phyloP scores from a whole-genome alignment of 2,113 vertebrate genomes.

The Columba livia region DNA sequence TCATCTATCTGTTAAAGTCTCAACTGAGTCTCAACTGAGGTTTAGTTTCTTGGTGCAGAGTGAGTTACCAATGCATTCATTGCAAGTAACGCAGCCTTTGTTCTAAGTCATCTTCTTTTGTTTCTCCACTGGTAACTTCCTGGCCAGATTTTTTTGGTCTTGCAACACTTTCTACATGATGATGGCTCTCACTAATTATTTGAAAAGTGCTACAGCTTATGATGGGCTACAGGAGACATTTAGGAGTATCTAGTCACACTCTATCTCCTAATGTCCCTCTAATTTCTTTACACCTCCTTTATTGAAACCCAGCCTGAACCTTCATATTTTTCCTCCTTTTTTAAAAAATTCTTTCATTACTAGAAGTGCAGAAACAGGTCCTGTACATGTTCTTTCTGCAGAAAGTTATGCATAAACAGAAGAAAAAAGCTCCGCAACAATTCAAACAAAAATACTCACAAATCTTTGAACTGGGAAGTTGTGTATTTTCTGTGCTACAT shows the following conservation, averaged over 20 bases:
- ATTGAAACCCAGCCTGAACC: not conserved
- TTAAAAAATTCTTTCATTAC: not conserved
- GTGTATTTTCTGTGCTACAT: not conserved
- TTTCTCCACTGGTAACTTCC: not conserved
- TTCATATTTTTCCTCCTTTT: not conserved
- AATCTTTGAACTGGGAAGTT: not conserved
- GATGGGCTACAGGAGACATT: not conserved
- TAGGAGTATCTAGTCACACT: not conserved
- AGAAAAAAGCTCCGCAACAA: not conserved
- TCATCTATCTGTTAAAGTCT: not conserved
- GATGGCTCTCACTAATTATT: not conserved
- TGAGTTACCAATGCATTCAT: not conserved
- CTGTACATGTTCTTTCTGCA: not conserved
- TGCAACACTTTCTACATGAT: not conserved
- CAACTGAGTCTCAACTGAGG: not conserved
- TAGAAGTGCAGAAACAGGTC: not conserved
- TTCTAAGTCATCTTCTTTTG: not conserved
- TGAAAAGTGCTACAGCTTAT: not conserved
- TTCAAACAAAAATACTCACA: not conserved
- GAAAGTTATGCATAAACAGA: not conserved
- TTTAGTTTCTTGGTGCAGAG: not conserved
- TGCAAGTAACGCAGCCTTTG: not conserved
- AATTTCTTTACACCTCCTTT: not conserved
- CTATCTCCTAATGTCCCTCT: not conserved
- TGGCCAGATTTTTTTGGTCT: not conserved